These are phyloP conservation scores for Ceyx margarethae DNA, from an alignment of 2,113 vertebrate species.

Conservation along the genomic window DNA sequence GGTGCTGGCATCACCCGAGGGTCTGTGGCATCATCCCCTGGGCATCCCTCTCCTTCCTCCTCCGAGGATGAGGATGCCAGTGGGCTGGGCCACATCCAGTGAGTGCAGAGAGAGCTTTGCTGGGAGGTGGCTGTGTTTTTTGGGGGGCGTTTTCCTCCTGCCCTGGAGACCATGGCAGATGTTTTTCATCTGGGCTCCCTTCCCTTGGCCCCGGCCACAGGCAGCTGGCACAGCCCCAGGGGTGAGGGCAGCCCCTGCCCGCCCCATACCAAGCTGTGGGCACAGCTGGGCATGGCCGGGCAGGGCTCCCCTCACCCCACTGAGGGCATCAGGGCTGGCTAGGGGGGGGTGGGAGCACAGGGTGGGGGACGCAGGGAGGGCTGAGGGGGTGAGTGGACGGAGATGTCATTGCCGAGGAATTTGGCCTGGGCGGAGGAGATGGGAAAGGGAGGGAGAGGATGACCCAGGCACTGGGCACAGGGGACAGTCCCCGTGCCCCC, in stretches of 20 bases:
- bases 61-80: not conserved
- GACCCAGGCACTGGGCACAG: not conserved
- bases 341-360: not conserved
- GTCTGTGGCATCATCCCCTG: not conserved
- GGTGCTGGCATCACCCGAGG: not conserved
- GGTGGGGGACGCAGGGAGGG: not conserved
- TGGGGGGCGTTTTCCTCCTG: not conserved
- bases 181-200: not conserved
- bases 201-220: not conserved
- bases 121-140: not conserved
- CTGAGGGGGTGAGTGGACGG: not conserved
- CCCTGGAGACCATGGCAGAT: not conserved
- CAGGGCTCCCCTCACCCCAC: not conserved
- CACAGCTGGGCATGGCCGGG: rapidly evolving
- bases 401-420: slow-evolving; percentile 66
- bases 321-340: rapidly evolving
- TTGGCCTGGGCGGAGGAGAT: slow-evolving; percentile 22
- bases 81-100: rapidly evolving
- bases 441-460: not conserved
- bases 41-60: not conserved
- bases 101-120: not conserved
- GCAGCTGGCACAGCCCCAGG: not conserved
- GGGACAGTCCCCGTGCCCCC: not conserved
- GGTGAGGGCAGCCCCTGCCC: not conserved
- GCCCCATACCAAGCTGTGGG: not conserved